These are phyloP conservation scores for Vidua chalybeata DNA, from an alignment of 2,113 vertebrate genomes.

Conservation along the genomic window DNA sequence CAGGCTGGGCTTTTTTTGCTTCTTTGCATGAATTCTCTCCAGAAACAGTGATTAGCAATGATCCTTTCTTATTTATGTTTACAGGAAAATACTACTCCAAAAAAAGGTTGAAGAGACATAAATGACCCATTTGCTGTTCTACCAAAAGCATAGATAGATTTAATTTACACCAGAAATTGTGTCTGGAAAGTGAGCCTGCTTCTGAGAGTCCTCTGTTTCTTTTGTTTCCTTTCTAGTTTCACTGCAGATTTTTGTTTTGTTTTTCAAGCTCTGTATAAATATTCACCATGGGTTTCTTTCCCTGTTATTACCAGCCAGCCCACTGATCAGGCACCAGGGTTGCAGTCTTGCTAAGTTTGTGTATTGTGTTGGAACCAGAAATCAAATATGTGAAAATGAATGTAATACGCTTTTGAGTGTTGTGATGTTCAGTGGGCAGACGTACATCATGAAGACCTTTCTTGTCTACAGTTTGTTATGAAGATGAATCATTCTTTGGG, in stretches of 20 bases:
- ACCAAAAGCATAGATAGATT: not conserved
- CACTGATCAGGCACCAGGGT: not conserved
- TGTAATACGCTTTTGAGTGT: not conserved
- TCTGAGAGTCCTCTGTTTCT: not conserved
- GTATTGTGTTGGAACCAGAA: not conserved
- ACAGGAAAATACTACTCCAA: not conserved
- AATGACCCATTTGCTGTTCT: not conserved
- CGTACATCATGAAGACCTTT: not conserved
- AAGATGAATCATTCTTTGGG: constrained; percentile 39
- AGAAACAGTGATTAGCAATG: not conserved
- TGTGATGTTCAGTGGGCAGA: not conserved
- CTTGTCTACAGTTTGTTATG: not conserved
- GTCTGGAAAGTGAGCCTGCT: not conserved
- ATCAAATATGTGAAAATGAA: not conserved
- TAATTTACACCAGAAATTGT: not conserved
- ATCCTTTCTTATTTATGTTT: not conserved
- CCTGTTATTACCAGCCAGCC: not conserved
- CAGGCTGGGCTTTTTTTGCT: not conserved
- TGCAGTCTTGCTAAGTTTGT: not conserved
- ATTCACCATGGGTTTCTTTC: not conserved
- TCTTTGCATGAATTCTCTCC: not conserved
- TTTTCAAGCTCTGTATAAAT: not conserved
- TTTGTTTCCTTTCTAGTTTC: not conserved
- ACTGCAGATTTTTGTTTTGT: not conserved
- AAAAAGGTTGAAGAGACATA: not conserved